Evolutionary conservation across 64 coral and sea anemone species (phyloP).

Genomic region (Pachyseris speciosa): DNA sequence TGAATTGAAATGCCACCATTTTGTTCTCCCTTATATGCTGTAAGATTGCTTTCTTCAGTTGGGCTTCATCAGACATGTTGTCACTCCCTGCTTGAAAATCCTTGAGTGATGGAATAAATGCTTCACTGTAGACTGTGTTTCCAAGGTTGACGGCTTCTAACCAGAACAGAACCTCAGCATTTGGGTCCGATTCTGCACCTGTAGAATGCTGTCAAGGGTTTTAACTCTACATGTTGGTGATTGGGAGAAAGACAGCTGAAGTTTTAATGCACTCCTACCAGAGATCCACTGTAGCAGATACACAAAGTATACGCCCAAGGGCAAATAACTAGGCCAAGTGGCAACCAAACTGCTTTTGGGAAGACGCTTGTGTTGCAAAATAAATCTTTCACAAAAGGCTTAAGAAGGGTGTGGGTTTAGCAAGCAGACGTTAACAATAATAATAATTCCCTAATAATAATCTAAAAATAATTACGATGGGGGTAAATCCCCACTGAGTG

Average conservation of each 20-base stretch:
- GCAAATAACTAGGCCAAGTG: no score
- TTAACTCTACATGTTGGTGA: neutral
- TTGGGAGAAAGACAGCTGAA: no score
- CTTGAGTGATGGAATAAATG: conserved; percentile 43
- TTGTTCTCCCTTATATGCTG: conserved; percentile 57
- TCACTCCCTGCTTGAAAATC: neutral
- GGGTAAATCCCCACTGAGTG: no score
- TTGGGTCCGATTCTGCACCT: conserved; percentile 44
- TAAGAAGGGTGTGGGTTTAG: no score
- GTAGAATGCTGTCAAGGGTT: neutral
- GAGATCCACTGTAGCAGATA: no score
- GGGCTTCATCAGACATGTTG: neutral
- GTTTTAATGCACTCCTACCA: neutral
- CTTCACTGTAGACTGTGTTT: conserved; percentile 68
- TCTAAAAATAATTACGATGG: no score
- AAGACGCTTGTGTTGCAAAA: no score
- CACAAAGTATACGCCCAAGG: no score
- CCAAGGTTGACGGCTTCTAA: conserved; percentile 75
- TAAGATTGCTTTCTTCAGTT: conserved; percentile 50
- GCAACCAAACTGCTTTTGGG: no score
- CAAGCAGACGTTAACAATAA: no score
- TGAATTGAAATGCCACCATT: conserved; percentile 61
- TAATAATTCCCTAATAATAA: no score
- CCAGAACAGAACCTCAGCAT: conserved; percentile 87
- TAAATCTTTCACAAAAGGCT: no score